Percentiles rank a stretch among this genome's conserved stretches.
These are phyloP conservation scores for Clunio marinus DNA, from an alignment of 2,888 invertebrate genomes.

Conservation along the genomic window DNA sequence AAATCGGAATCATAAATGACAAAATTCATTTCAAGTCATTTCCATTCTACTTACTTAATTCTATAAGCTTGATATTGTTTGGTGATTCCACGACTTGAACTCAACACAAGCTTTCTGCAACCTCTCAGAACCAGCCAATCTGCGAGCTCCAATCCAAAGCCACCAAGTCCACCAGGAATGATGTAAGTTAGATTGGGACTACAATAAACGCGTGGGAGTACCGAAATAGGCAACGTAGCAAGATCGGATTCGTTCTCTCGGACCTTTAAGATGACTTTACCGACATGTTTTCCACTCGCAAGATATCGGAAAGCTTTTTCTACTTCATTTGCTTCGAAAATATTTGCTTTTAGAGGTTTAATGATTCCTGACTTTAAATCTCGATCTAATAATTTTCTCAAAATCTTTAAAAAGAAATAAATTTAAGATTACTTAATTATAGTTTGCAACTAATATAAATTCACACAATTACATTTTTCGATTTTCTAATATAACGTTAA, in stretches of 20 bases:
- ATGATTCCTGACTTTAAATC: conserved; percentile 66
- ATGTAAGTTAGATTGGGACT: conserved; percentile 53
- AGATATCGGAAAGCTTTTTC: conserved; percentile 68
- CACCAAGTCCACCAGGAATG: conserved; percentile 79
- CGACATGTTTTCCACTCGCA: conserved; percentile 71
- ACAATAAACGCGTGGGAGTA: conserved; percentile 46
- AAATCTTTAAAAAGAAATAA: too few relatives aligned
- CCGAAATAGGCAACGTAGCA: conserved; percentile 45
- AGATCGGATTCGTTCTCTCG: conserved; percentile 44
- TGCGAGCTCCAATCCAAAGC: conserved; percentile 84
- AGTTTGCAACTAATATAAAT: conserved; percentile 53
- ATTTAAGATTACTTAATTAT: conserved; percentile 53
- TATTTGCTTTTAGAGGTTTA: conserved; percentile 61
- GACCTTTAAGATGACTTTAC: conserved; percentile 59
- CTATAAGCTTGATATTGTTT: conserved; percentile 78
- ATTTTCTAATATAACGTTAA: too few relatives aligned
- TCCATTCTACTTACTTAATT: conserved; percentile 54
- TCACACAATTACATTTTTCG: too few relatives aligned
- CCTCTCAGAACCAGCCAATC: conserved; percentile 84
- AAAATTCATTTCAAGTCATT: neutral
- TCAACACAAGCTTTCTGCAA: conserved; percentile 70
- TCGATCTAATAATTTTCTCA: too few relatives aligned
- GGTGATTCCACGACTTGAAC: conserved; percentile 71
- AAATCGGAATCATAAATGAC: conserved; percentile 36
- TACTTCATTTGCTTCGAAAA: conserved; percentile 62